Evolutionary conservation across 2,888 invertebrate species (phyloP).

Genomic region (Eurytoma californica): DNA sequence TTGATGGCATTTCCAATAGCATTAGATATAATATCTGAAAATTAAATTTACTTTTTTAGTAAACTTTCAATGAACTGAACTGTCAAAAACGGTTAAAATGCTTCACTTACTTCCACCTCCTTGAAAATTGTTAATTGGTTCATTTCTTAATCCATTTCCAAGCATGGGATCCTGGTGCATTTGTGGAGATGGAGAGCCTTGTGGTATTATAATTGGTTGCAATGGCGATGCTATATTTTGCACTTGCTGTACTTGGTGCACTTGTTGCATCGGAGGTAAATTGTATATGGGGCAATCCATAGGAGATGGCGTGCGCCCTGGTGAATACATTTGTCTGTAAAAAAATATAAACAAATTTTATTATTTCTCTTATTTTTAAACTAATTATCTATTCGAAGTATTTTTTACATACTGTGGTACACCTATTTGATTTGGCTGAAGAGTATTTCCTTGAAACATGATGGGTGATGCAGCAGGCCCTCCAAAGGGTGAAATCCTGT

Average conservation of each 20-base stretch:
- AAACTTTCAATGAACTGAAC: neutral
- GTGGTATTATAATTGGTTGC: slow-evolving; percentile 41
- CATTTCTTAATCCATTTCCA: neutral
- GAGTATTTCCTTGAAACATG: slow-evolving; percentile 58
- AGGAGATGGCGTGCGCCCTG: slow-evolving; percentile 66
- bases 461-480: slow-evolving; percentile 58
- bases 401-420: slow-evolving; percentile 29
- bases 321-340: slow-evolving; percentile 63
- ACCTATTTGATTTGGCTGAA: slow-evolving; percentile 17
- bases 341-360: slow-evolving; percentile 25
- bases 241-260: slow-evolving; percentile 57
- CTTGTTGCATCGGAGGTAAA: slow-evolving; percentile 55
- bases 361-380: neutral
- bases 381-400: neutral
- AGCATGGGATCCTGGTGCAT: slow-evolving; percentile 28
- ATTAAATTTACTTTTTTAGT: neutral
- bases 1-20: slow-evolving; percentile 48
- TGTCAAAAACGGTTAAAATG: neutral
- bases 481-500: slow-evolving; percentile 60
- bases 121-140: slow-evolving; percentile 3
- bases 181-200: slow-evolving; percentile 35
- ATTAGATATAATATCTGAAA: slow-evolving; percentile 45
- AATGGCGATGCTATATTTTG: slow-evolving; percentile 51
- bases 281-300: slow-evolving; percentile 63
- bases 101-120: slow-evolving; percentile 20